Conservation (phyloP, 2,888 invertebrate genomes). For the Clistopyga incitator region DNA sequence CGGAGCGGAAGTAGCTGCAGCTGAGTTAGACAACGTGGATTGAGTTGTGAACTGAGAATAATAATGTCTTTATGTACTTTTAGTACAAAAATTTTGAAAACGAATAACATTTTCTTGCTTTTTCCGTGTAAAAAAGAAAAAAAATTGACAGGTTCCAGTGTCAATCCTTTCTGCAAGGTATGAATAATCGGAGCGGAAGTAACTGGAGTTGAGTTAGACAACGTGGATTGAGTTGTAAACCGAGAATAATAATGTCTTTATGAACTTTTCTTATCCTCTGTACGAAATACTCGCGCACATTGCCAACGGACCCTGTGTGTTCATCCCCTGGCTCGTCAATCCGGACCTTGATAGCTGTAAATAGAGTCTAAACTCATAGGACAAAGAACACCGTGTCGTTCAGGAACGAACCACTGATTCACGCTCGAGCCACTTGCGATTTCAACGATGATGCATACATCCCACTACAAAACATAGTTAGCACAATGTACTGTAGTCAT, state of each 20-base stretch:
- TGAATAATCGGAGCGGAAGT: neutral
- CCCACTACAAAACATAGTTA: slow-evolving; percentile 21
- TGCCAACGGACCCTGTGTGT: neutral
- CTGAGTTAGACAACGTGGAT: neutral
- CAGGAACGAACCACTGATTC: slow-evolving; percentile 60
- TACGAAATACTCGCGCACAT: neutral
- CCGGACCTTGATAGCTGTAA: slow-evolving; percentile 57
- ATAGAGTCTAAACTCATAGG: slow-evolving; percentile 62
- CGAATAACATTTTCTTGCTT: neutral
- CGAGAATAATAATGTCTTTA: neutral
- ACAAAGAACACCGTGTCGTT: slow-evolving; percentile 58
- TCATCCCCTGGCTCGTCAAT: slow-evolving; percentile 37
- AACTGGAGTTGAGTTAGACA: neutral
- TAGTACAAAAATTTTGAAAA: too few relatives aligned
- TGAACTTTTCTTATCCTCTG: slow-evolving; percentile 22
- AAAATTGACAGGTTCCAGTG: neutral
- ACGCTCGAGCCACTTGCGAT: slow-evolving; percentile 60
- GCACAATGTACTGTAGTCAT: neutral
- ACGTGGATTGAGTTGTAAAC: slow-evolving; percentile 8
- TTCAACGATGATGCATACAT: slow-evolving; percentile 61
- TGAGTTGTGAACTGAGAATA: slow-evolving; percentile 4
- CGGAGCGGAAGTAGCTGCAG: neutral
- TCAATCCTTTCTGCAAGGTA: neutral
- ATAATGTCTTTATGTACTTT: slow-evolving; percentile 4
- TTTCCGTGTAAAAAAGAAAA: neutral